Evolutionary conservation across 2,113 vertebrate species (phyloP).

Genomic region (Ranitomeya imitator): DNA sequence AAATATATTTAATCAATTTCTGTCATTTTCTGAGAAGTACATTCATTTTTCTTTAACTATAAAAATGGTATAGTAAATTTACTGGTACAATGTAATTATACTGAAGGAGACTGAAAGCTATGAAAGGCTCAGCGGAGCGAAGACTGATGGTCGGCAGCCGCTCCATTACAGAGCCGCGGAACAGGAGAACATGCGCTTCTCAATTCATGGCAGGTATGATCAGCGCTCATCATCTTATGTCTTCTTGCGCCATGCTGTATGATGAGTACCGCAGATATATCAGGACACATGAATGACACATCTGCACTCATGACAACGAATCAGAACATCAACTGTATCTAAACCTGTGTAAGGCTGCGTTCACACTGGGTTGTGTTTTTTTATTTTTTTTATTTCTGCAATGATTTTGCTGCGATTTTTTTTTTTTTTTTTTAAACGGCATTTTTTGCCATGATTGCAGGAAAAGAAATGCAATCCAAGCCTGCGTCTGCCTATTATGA

Average conservation of each 20-base stretch:
- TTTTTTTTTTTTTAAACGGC: too few relatives aligned
- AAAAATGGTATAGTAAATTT: not conserved
- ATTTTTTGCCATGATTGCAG: too few relatives aligned
- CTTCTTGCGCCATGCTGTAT: not conserved
- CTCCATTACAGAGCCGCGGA: not conserved
- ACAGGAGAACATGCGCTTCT: not conserved
- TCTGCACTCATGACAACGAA: not conserved
- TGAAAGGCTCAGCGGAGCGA: not conserved
- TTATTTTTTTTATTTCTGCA: too few relatives aligned
- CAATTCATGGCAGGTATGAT: not conserved
- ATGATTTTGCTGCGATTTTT: too few relatives aligned
- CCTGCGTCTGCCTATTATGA: not conserved
- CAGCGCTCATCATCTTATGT: not conserved
- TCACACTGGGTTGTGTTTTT: too few relatives aligned
- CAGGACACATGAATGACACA: not conserved
- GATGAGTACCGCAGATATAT: not conserved
- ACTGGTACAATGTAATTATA: not conserved
- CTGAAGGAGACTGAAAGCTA: not conserved
- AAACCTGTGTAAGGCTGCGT: not conserved
- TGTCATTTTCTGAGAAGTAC: not conserved
- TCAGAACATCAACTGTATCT: not conserved
- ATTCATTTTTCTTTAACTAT: not conserved
- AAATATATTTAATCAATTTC: constrained; percentile 1
- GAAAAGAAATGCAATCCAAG: too few relatives aligned
- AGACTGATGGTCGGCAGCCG: not conserved